Conservation (phyloP, 2,113 vertebrate species). For the Hiodon tergisus region DNA sequence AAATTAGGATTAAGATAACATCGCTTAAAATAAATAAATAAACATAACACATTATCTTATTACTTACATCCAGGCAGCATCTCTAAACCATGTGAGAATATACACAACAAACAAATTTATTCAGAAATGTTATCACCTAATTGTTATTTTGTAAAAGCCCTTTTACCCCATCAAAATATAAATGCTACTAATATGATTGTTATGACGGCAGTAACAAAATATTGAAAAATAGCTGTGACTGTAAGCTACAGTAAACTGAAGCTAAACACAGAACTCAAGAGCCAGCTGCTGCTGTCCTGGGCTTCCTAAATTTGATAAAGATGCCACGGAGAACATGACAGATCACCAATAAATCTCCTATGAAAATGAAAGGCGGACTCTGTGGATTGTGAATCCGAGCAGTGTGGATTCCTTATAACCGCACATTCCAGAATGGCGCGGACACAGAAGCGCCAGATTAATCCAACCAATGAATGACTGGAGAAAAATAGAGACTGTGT, state of each 20-base stretch:
- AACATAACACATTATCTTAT: background rate
- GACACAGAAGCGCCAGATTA: background rate
- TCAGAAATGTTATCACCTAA: too few relatives aligned
- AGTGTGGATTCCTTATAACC: background rate
- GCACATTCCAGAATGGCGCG: background rate
- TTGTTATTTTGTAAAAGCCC: background rate
- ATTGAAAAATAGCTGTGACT: background rate
- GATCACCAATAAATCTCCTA: constrained; percentile 12
- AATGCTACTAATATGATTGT: background rate
- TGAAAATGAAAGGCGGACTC: background rate
- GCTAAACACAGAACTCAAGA: background rate
- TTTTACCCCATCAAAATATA: background rate
- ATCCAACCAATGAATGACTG: background rate
- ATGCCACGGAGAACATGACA: background rate
- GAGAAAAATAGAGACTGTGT: too few relatives aligned
- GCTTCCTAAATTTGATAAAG: constrained; percentile 1
- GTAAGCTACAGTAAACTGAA: background rate
- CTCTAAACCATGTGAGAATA: background rate
- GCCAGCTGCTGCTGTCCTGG: background rate
- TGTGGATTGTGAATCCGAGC: background rate
- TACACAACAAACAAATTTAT: too few relatives aligned
- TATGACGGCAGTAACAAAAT: background rate
- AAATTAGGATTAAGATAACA: background rate
- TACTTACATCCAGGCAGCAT: background rate
- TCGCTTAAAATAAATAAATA: background rate